Conservation (phyloP, 2,113 vertebrate species). For the Colaptes auratus region DNA sequence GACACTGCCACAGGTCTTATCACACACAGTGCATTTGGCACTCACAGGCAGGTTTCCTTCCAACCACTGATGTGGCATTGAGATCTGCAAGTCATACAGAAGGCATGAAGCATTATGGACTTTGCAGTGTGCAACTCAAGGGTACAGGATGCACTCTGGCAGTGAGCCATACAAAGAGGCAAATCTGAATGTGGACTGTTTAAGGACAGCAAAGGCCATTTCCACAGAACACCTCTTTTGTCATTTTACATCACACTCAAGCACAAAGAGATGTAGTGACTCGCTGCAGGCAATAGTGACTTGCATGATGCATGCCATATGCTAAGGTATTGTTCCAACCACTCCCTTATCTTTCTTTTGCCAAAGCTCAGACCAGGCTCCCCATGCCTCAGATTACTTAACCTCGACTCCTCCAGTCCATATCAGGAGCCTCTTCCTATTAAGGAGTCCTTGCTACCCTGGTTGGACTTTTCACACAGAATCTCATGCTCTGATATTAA, state of each 20-base stretch:
- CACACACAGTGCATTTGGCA: constrained; percentile 93
- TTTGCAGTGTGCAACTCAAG: background rate
- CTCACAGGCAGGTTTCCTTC: constrained; percentile 96
- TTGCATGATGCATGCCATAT: background rate
- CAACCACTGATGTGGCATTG: constrained; percentile 98
- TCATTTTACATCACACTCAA: background rate
- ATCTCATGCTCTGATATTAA: background rate
- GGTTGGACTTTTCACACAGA: background rate
- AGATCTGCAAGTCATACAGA: constrained; percentile 79
- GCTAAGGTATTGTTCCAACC: background rate
- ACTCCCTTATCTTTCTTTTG: background rate
- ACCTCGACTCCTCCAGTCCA: background rate
- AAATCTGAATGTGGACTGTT: background rate
- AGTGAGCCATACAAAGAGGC: background rate
- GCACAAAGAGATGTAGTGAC: background rate
- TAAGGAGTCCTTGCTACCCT: background rate
- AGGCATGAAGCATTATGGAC: background rate
- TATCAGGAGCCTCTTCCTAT: background rate
- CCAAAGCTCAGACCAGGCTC: background rate
- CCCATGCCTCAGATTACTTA: background rate
- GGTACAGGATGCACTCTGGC: background rate
- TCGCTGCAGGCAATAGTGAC: background rate
- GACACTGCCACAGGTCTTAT: constrained; percentile 95
- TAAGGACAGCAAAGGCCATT: background rate
- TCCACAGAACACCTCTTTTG: background rate